phyloP scores from a whole-genome alignment of 2,888 invertebrate genomes.

The Rhagium mordax region DNA sequence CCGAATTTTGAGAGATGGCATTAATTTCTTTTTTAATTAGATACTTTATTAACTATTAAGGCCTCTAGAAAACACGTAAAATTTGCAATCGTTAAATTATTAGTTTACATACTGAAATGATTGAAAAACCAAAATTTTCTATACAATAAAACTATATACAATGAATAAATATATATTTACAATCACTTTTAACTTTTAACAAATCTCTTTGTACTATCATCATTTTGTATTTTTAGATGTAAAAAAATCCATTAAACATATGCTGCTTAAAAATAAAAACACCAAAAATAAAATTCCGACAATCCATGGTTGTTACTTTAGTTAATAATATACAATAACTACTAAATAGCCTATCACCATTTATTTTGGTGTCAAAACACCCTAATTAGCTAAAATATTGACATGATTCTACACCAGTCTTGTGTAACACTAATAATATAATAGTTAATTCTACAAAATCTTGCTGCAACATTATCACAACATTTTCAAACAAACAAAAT shows the following conservation, averaged over 20 bases:
- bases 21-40: slow-evolving; percentile 20
- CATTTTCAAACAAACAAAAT: not conserved
- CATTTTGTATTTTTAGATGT: slow-evolving; percentile 35
- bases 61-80: slow-evolving; percentile 46
- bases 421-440: slow-evolving; percentile 67
- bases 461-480: slow-evolving; percentile 21
- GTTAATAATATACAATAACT: slow-evolving; percentile 62
- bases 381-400: slow-evolving; percentile 65
- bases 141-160: slow-evolving; percentile 50
- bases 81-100: slow-evolving; percentile 33
- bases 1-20: not conserved
- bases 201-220: slow-evolving; percentile 52
- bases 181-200: slow-evolving; percentile 42
- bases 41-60: slow-evolving; percentile 44
- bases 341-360: slow-evolving; percentile 67
- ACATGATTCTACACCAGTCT: slow-evolving; percentile 70
- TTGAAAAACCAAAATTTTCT: slow-evolving; percentile 17
- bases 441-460: slow-evolving; percentile 55
- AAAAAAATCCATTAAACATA: slow-evolving; percentile 9
- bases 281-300: slow-evolving; percentile 54
- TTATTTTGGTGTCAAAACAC: slow-evolving; percentile 64
- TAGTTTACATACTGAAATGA: not conserved
- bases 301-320: slow-evolving; percentile 62
- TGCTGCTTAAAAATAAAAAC: slow-evolving; percentile 22
- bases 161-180: slow-evolving; percentile 53